A percentile compares a stretch with the other conserved stretches of the same genome.
These are phyloP conservation scores for Onychomys arenicola DNA, from an alignment of 2,797 vertebrate genomes.

Conservation along the genomic window DNA sequence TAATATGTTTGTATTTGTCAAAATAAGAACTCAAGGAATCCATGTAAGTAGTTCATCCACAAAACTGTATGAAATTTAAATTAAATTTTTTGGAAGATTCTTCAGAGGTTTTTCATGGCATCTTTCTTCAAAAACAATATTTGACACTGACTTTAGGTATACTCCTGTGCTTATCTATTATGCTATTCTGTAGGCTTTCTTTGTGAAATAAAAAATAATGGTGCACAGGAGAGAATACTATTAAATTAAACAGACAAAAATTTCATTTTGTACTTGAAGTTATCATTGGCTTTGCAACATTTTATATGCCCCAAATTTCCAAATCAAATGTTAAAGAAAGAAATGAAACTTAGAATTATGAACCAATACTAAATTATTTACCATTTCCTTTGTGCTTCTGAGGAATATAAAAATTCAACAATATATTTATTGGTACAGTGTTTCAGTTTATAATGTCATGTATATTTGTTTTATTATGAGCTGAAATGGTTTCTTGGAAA, in stretches of 20 bases:
- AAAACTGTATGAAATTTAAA: conserved; percentile 58
- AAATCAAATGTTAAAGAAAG: conserved; percentile 53
- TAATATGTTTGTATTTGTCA: conserved; percentile 18
- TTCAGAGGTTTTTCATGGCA: neutral
- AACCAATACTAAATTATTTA: conserved; percentile 56
- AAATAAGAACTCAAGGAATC: neutral
- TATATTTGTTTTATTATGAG: conserved; percentile 36
- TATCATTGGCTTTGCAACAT: conserved; percentile 35
- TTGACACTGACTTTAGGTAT: conserved; percentile 26
- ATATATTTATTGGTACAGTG: conserved; percentile 11
- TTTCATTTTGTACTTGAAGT: conserved; percentile 53
- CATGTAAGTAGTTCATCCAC: neutral
- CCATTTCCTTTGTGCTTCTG: conserved; percentile 34
- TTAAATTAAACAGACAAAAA: conserved; percentile 59
- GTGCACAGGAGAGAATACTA: conserved; percentile 11
- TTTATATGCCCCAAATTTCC: conserved; percentile 41
- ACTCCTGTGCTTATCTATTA: conserved; percentile 35
- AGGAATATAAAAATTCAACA: conserved; percentile 63
- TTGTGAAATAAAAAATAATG: conserved; percentile 55
- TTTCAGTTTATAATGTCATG: conserved; percentile 54
- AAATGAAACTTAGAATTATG: conserved; percentile 56
- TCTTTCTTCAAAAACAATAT: conserved; percentile 54
- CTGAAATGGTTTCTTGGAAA: conserved; percentile 42
- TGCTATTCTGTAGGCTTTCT: conserved; percentile 28
- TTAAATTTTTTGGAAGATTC: neutral